These are phyloP conservation scores for Pterocles burchelli DNA, from an alignment of 2,113 vertebrate genomes.

Conservation along the genomic window DNA sequence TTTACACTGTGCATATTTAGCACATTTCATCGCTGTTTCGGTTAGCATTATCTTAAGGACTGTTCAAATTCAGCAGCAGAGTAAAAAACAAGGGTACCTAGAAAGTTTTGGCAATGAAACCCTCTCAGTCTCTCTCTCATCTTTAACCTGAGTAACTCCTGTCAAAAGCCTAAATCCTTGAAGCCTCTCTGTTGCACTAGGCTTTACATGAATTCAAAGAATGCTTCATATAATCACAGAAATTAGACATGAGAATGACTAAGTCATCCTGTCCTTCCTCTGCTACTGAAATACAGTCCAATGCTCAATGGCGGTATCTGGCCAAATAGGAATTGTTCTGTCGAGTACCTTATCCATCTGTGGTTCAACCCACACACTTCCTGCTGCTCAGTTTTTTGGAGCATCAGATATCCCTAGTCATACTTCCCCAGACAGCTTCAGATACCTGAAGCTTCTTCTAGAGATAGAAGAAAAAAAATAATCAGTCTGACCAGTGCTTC, in stretches of 20 bases:
- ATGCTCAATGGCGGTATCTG: neutral
- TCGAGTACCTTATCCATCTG: neutral
- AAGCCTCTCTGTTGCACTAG: constrained; percentile 9
- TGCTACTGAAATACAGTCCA: neutral
- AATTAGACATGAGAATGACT: neutral
- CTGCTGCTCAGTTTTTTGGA: neutral
- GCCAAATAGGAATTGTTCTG: neutral
- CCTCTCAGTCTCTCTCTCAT: neutral
- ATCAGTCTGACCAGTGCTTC: neutral
- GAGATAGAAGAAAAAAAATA: accelerated
- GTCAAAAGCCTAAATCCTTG: constrained; percentile 17
- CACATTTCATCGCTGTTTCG: constrained; percentile 9
- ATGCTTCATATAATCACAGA: neutral
- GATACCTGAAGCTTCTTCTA: neutral
- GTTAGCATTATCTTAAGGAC: constrained; percentile 7
- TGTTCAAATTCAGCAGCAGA: constrained; percentile 2
- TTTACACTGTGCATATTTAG: constrained; percentile 47
- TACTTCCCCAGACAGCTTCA: neutral
- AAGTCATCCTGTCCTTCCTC: neutral
- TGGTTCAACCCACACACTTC: neutral
- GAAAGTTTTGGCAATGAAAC: constrained; percentile 14
- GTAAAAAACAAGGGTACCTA: constrained; percentile 1
- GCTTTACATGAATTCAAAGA: neutral
- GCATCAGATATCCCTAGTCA: neutral
- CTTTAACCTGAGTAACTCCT: constrained; percentile 29